Evolutionary conservation across 2,888 invertebrate species (phyloP).

Genomic region (Leucania comma): DNA sequence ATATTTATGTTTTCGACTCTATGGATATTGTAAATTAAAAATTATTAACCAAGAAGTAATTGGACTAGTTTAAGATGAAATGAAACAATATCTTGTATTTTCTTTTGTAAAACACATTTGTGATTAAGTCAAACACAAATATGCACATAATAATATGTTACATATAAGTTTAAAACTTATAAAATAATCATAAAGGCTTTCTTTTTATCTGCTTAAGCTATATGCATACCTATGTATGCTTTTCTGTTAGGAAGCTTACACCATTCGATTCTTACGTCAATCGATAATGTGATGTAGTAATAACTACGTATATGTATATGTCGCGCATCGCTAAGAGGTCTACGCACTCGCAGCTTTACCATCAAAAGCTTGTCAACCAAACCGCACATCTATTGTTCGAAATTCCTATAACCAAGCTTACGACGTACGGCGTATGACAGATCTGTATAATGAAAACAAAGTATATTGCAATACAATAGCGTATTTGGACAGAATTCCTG

Average conservation of each 20-base stretch:
- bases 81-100: background rate
- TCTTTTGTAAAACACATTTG: background rate
- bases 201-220: background rate
- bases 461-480: constrained; percentile 54
- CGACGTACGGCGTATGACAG: constrained; percentile 36
- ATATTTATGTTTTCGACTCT: constrained; percentile 8
- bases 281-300: constrained; percentile 24
- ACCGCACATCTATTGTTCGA: constrained; percentile 34
- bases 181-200: background rate
- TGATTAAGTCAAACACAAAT: background rate
- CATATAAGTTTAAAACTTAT: background rate
- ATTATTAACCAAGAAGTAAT: background rate
- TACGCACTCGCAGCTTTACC: constrained; percentile 22
- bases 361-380: constrained; percentile 31
- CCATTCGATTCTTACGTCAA: constrained; percentile 27
- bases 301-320: background rate
- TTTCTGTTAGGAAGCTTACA: background rate
- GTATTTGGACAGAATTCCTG: constrained; percentile 56
- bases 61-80: background rate
- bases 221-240: background rate
- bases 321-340: constrained; percentile 10
- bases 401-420: constrained; percentile 46
- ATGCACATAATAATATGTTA: too few species aligned
- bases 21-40: background rate
- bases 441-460: constrained; percentile 51